Evolutionary conservation across 2,888 invertebrate genomes (phyloP), one percentile per base, ranked within the genome.

Genomic region (Agonopterix alstromeriana): DNA sequence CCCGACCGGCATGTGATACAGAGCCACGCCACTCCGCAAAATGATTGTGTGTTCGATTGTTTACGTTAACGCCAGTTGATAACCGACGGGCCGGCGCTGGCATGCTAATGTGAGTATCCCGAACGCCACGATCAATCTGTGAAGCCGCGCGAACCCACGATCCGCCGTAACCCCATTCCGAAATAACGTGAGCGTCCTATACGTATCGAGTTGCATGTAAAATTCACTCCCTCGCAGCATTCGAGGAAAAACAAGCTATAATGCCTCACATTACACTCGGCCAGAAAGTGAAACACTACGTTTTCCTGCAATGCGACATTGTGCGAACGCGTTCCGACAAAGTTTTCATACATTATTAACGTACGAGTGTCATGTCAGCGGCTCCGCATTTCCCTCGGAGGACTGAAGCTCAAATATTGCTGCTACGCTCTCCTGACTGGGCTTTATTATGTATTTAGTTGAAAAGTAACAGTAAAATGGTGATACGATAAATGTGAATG

Each of bases 71-170:
- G 70, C 68, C 77, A 85, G 83, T 85, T 83, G 85, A 86, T 85
- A 81, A 77, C 79, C 72, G 74, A 69, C 73, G 76, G 70, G 73
- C 78, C 78, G 79, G 78, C 82, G 84, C 84, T 86, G 86, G 86
- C 83, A 86, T 86, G 87, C 84, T 83, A 78, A 88, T 86, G 87
- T 88, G 83, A 88, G 87, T 87, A 87, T 38, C 48, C 45, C 44
- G 12, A 27, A 27, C 5, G 27, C 50, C 38, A 36, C 42, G 46
- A 47, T 45, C 47, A 35, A 43, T 46, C 42, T 35, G 47, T 42
- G 14, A 17, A 35, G 42, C 41, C 41, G 27, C 49, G 35, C 46
- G 48, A 44, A 50, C 45, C 27, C 41, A 45, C 35, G 9, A 11
- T 40, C 14, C 45, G 45, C 42, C 10, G 27, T 27, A 27, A 27